Evolutionary conservation across 2,113 vertebrate genomes (phyloP).

Genomic region (Grammomys surdaster): DNA sequence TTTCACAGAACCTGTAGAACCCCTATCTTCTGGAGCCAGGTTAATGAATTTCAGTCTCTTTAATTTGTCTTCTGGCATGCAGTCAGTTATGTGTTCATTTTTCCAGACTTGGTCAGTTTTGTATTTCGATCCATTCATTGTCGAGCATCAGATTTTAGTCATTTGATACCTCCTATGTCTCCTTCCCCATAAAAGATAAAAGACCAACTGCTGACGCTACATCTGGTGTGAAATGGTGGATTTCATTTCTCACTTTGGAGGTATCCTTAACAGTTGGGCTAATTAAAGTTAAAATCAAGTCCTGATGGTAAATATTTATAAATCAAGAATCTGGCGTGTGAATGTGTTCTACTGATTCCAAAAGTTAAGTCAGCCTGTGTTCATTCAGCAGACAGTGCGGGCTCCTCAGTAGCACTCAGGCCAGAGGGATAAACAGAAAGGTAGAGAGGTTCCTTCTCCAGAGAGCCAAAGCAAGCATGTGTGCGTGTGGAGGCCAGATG

Average conservation of each 20-base stretch:
- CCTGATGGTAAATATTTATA: constrained; percentile 89
- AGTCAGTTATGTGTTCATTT: constrained; percentile 22
- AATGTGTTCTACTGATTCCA: constrained; percentile 74
- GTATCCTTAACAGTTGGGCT: constrained; percentile 89
- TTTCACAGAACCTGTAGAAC: neutral
- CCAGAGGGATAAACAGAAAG: neutral
- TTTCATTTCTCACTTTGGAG: constrained; percentile 87
- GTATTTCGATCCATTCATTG: constrained; percentile 41
- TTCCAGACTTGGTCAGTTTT: constrained; percentile 25
- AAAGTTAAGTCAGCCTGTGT: constrained; percentile 68
- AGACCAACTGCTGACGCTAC: constrained; percentile 83
- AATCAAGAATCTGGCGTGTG: constrained; percentile 85
- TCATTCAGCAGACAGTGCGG: neutral
- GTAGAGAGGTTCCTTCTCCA: neutral
- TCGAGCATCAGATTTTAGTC: constrained; percentile 62
- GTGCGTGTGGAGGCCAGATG: neutral
- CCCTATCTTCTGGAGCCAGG: neutral
- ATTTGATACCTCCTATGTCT: constrained; percentile 56
- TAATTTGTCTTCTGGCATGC: constrained; percentile 18
- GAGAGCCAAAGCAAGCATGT: no score
- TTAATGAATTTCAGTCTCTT: constrained; percentile 18
- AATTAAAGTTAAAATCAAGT: constrained; percentile 89
- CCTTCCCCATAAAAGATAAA: constrained; percentile 82
- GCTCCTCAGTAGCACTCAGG: neutral
- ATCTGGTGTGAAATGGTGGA: constrained; percentile 84